Conservation (phyloP, 2,113 vertebrate species). For the Syrrhaptes paradoxus region DNA sequence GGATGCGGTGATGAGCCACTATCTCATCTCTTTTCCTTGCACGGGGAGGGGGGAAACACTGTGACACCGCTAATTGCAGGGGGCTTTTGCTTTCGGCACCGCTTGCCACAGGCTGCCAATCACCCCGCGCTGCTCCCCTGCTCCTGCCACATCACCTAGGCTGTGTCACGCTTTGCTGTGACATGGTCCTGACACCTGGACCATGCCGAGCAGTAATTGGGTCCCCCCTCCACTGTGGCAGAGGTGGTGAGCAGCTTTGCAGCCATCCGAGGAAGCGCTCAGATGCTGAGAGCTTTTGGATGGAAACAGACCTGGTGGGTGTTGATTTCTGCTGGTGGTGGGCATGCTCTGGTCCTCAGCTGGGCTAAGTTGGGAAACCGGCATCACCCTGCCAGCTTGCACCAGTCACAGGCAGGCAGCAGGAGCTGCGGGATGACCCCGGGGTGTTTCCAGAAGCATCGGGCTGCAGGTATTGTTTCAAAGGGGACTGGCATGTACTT, state of each 20-base stretch:
- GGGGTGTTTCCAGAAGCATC: not conserved
- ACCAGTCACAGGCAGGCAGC: not conserved
- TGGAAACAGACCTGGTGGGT: not conserved
- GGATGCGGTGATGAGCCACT: not conserved
- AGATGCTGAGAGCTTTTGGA: not conserved
- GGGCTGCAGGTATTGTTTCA: not conserved
- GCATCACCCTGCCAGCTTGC: not conserved
- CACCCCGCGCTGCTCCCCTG: not conserved
- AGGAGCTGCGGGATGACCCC: not conserved
- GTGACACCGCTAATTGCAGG: not conserved
- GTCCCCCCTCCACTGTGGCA: not conserved
- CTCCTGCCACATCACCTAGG: not conserved
- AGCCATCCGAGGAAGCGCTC: not conserved
- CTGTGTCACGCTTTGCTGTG: not conserved
- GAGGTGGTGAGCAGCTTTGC: not conserved
- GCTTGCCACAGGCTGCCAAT: not conserved
- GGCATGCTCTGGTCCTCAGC: not conserved
- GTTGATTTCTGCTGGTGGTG: not conserved
- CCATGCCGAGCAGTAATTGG: not conserved
- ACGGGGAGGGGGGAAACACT: accelerated
- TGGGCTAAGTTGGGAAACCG: not conserved
- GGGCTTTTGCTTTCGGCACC: not conserved
- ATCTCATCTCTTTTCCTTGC: too few relatives aligned
- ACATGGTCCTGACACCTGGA: not conserved
- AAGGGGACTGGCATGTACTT: not conserved